Evolutionary conservation across 1,140 invertebrate species (phyloP), one percentile per base, ranked within the genome.

Genomic region (Saccostrea glomerata): DNA sequence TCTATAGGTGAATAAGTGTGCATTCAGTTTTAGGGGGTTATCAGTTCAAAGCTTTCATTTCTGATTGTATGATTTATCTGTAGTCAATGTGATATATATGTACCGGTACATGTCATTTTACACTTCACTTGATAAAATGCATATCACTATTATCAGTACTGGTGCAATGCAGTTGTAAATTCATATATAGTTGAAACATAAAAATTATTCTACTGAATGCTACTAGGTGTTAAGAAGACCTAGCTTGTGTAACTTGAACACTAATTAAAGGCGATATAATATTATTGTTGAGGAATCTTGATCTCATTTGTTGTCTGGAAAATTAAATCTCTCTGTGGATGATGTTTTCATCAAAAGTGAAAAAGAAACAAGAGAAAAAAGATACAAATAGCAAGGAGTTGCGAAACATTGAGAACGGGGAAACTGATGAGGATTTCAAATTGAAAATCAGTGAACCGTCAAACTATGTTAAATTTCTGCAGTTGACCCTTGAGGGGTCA

Each of bases 391-490:
- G 25, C 4, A 77, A 77, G 15, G 30, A 77, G 12, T 25, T 17
- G 36, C 30, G 13, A 11, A 30, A 15, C 70, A 36, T 12, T 30
- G 70, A 77, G 70, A 77, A 77, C 36, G 70, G 70, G 12, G 70
- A 77, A 77, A 36, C 11, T 17, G 87, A 88, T 15, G 56, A 85
- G 23, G 88, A 88, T 47, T 92, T 92, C 70, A 88, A 84, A 23
- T 91, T 91, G n/a, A 91, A 91, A 85, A 93, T 93, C 13, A 93
- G 91, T 82, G 89, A 90, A 60, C 84, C 89, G 5, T 87, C 83
- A 70, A 93, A 93, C 82, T 93, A 92, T 86, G 73, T 90, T 4
- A 89, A 87, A 82, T 93, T 91, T 86, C 87, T 93, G 20, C 88
- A 91, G 73, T 70, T 93, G n/a, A 85, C 91, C 60, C 90, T 90